Conservation (phyloP, 2,888 invertebrate species). For the Syritta pipiens region DNA sequence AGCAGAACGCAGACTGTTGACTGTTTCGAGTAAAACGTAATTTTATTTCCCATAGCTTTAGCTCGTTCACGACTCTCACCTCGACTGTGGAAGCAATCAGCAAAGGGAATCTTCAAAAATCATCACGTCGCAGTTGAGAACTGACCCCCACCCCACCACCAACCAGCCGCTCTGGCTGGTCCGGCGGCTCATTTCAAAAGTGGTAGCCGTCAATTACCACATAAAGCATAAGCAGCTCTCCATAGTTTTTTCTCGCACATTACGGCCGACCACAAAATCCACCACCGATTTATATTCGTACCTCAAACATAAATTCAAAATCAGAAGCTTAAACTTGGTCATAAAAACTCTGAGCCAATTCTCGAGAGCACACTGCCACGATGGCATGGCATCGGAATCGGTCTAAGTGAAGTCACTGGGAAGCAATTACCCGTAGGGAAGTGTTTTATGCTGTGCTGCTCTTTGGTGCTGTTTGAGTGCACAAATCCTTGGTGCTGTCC, state of each 20-base stretch:
- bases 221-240: slow-evolving; percentile 48
- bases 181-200: slow-evolving; percentile 13
- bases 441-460: slow-evolving; percentile 25
- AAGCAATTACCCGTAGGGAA: slow-evolving; percentile 39
- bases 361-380: neutral
- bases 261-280: slow-evolving; percentile 37
- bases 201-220: slow-evolving; percentile 49
- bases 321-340: slow-evolving; percentile 59
- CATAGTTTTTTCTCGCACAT: slow-evolving; percentile 27
- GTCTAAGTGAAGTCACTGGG: slow-evolving; percentile 34
- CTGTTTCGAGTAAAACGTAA: too few relatives aligned
- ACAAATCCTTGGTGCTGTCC: slow-evolving; percentile 42
- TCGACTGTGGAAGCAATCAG: too few relatives aligned
- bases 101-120: too few relatives aligned
- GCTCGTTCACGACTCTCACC: too few relatives aligned
- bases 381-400: slow-evolving; percentile 18
- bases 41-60: too few relatives aligned
- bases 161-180: too few relatives aligned
- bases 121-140: too few relatives aligned
- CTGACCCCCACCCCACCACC: too few relatives aligned
- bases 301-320: slow-evolving; percentile 59
- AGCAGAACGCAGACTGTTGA: too few relatives aligned
- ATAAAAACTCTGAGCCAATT: slow-evolving; percentile 49
- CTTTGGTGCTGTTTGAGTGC: neutral
- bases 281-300: slow-evolving; percentile 31